These are phyloP conservation scores for Cryptophagus acutangulus DNA, from an alignment of 2,888 invertebrate genomes.

Conservation along the genomic window DNA sequence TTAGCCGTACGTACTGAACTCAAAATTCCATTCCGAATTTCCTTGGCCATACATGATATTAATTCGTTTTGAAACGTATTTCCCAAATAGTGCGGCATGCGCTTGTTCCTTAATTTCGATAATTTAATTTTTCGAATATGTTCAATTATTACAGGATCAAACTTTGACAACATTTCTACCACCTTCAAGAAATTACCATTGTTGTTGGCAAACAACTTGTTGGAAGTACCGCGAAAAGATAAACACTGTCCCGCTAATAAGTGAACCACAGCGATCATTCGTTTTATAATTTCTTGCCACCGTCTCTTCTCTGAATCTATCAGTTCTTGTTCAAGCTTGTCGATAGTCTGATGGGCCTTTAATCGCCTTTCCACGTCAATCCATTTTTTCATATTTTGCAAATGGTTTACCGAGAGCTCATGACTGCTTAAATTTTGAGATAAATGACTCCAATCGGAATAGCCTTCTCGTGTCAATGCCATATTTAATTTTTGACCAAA, in stretches of 20 bases:
- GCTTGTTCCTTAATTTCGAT: background rate
- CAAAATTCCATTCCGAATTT: slow-evolving; percentile 1
- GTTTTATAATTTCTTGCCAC: slow-evolving; percentile 7
- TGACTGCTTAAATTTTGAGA: no score
- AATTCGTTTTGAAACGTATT: slow-evolving; percentile 15
- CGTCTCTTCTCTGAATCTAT: slow-evolving; percentile 4
- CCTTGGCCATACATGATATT: background rate
- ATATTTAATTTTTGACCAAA: slow-evolving; percentile 6
- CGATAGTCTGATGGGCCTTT: slow-evolving; percentile 7
- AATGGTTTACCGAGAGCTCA: no score
- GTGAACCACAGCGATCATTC: slow-evolving; percentile 8
- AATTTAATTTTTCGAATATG: background rate
- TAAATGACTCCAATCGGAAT: no score
- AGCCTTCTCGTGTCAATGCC: slow-evolving; percentile 3
- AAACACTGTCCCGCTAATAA: slow-evolving; percentile 10
- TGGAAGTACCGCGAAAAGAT: slow-evolving; percentile 9
- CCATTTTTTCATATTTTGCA: no score
- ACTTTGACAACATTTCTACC: slow-evolving; percentile 12
- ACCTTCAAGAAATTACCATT: slow-evolving; percentile 11
- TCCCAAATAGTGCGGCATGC: slow-evolving; percentile 16
- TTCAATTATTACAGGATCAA: slow-evolving; percentile 6
- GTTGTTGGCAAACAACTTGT: background rate
- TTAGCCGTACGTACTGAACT: slow-evolving; percentile 8
- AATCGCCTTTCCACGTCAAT: no score
- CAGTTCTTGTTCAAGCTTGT: slow-evolving; percentile 6